These are phyloP conservation scores for Azemiops feae DNA, from an alignment of 2,113 vertebrate genomes.

Conservation along the genomic window DNA sequence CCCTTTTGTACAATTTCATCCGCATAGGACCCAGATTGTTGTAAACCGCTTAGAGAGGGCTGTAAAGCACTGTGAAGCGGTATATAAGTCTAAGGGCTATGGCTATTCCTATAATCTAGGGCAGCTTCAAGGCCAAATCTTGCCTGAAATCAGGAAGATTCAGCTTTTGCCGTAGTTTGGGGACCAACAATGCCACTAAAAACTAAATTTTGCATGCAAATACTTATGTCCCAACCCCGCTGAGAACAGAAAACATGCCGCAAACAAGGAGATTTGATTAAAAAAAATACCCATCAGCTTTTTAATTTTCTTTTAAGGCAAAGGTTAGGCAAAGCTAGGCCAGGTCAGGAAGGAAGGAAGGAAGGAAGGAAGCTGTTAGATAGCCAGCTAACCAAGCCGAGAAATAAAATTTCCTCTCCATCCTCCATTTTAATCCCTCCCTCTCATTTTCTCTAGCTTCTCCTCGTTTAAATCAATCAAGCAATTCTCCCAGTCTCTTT, in stretches of 20 bases:
- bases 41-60: too few relatives aligned
- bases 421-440: conserved; percentile 7
- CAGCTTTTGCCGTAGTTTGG: background rate
- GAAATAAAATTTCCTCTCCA: background rate
- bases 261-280: too few relatives aligned
- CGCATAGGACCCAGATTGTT: too few relatives aligned
- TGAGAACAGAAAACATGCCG: background rate
- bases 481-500: background rate
- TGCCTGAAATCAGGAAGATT: background rate
- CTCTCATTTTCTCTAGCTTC: background rate
- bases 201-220: background rate
- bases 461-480: background rate
- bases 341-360: background rate
- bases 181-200: fast-evolving
- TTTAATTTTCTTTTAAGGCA: background rate
- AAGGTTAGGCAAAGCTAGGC: background rate
- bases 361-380: background rate
- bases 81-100: too few relatives aligned
- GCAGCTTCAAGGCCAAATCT: background rate
- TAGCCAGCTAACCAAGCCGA: background rate
- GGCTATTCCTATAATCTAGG: background rate
- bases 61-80: too few relatives aligned
- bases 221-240: background rate
- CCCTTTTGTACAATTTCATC: background rate
- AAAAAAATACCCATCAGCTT: background rate